These are phyloP conservation scores for Danaus melanippus DNA, from an alignment of 1,140 invertebrate genomes.

Conservation along the genomic window DNA sequence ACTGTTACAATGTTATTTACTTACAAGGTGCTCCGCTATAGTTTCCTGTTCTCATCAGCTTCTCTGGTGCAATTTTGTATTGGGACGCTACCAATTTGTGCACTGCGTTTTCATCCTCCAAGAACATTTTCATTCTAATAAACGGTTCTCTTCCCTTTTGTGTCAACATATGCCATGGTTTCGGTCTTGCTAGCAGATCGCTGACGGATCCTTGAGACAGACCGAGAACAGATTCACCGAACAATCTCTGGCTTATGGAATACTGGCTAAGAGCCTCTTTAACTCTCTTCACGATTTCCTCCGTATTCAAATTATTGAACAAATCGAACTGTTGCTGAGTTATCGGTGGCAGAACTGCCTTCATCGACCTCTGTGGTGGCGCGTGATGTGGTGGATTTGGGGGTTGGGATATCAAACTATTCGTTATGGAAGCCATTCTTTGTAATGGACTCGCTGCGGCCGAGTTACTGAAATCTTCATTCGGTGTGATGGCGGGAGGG, in stretches of 20 bases:
- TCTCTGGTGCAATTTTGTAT: slow-evolving; percentile 97
- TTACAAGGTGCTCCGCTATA: slow-evolving; percentile 89
- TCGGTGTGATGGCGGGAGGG: slow-evolving; percentile 83
- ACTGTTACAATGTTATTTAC: slow-evolving; percentile 48
- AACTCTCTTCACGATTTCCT: slow-evolving; percentile 97
- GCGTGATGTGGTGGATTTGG: slow-evolving; percentile 86
- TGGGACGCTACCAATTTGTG: slow-evolving; percentile 97
- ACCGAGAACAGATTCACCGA: slow-evolving; percentile 97
- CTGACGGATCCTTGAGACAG: slow-evolving; percentile 97
- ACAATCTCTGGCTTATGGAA: slow-evolving; percentile 97
- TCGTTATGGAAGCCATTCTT: slow-evolving; percentile 97
- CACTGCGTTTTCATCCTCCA: slow-evolving; percentile 97
- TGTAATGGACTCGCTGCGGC: slow-evolving; percentile 93
- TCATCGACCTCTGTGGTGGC: slow-evolving; percentile 88
- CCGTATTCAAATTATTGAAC: slow-evolving; percentile 98
- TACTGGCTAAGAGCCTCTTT: slow-evolving; percentile 98
- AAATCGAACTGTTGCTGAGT: slow-evolving; percentile 99
- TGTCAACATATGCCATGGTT: slow-evolving; percentile 98
- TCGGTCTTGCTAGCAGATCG: slow-evolving; percentile 93
- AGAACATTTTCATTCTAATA: slow-evolving; percentile 98
- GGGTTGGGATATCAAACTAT: slow-evolving; percentile 94
- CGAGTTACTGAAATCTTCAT: slow-evolving; percentile 82
- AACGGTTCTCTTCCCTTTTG: slow-evolving; percentile 97
- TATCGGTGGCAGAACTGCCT: slow-evolving; percentile 96
- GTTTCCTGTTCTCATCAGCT: slow-evolving; percentile 94